A percentile compares a stretch with the other conserved stretches of the same genome.
Evolutionary conservation across 2,797 vertebrate genomes (phyloP).

Genomic region (Acropternis orthonyx): DNA sequence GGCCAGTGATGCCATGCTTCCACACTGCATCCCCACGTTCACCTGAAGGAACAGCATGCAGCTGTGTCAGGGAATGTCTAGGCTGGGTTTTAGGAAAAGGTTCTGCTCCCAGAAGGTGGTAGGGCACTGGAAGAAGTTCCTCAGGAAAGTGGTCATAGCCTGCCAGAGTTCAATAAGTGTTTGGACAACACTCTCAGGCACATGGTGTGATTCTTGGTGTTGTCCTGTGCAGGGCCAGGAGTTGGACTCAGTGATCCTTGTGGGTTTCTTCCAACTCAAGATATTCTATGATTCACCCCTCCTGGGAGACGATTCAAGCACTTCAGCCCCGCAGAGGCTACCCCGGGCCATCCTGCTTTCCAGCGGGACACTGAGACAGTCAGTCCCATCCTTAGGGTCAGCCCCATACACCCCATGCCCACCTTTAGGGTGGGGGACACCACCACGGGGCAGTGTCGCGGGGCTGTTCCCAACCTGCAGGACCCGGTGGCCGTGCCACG

Average conservation of each 20-base stretch:
- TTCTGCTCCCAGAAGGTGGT: background rate
- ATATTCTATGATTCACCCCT: background rate
- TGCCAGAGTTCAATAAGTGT: background rate
- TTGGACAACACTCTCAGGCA: background rate
- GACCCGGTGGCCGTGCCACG: background rate
- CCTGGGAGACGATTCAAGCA: background rate
- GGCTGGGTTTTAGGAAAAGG: background rate
- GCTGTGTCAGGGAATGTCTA: background rate
- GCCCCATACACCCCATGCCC: fast-evolving
- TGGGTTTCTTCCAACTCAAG: background rate
- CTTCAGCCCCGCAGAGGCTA: background rate
- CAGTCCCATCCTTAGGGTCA: background rate
- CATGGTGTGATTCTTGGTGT: background rate
- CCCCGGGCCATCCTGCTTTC: background rate
- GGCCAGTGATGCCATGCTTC: background rate
- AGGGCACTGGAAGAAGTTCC: background rate
- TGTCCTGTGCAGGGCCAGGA: background rate
- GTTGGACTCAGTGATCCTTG: fast-evolving
- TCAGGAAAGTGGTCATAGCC: background rate
- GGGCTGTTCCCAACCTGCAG: background rate
- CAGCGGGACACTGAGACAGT: background rate
- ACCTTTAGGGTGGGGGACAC: background rate
- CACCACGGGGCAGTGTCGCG: fast-evolving
- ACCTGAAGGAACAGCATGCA: background rate
- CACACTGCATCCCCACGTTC: background rate